These are phyloP conservation scores for Chloroclysta siterata DNA, from an alignment of 2,888 invertebrate species.

Conservation along the genomic window DNA sequence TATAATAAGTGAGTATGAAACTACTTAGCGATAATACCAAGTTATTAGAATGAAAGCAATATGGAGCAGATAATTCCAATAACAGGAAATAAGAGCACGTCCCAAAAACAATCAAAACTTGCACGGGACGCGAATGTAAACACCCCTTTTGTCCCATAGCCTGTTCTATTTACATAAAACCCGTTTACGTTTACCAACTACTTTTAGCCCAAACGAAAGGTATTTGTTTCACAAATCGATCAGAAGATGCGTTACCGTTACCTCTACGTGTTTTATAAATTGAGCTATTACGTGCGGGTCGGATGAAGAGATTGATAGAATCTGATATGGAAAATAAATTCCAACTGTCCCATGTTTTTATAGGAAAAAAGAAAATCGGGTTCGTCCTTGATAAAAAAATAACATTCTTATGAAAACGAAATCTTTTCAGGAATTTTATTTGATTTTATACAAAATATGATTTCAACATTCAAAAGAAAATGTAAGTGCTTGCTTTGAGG, in stretches of 20 bases:
- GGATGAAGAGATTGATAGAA: constrained; percentile 44
- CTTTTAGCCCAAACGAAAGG: constrained; percentile 33
- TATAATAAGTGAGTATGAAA: not conserved
- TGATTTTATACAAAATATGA: not conserved
- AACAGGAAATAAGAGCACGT: constrained; percentile 38
- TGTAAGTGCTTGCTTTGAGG: not conserved
- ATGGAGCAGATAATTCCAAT: constrained; percentile 10
- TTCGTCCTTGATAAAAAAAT: constrained; percentile 29
- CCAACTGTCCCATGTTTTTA: constrained; percentile 31
- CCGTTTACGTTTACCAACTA: constrained; percentile 38
- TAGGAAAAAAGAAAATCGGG: constrained; percentile 29
- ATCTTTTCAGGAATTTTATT: not conserved
- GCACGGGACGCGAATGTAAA: constrained; percentile 38
- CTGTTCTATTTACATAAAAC: constrained; percentile 43
- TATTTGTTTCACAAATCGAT: constrained; percentile 44
- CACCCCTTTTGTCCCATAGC: constrained; percentile 41
- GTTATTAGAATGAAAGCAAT: constrained; percentile 24
- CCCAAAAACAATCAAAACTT: constrained; percentile 43
- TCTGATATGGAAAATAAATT: constrained; percentile 42
- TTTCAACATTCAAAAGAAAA: not conserved
- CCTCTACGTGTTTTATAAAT: constrained; percentile 40
- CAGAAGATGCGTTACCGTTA: constrained; percentile 29
- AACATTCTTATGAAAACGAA: not conserved
- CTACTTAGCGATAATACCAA: constrained; percentile 22
- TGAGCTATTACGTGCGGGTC: constrained; percentile 39